A percentile compares a stretch with the other conserved stretches of the same genome.
These are phyloP conservation scores for Meriones psammophilus DNA, from an alignment of 2,797 vertebrate species.

Conservation along the genomic window DNA sequence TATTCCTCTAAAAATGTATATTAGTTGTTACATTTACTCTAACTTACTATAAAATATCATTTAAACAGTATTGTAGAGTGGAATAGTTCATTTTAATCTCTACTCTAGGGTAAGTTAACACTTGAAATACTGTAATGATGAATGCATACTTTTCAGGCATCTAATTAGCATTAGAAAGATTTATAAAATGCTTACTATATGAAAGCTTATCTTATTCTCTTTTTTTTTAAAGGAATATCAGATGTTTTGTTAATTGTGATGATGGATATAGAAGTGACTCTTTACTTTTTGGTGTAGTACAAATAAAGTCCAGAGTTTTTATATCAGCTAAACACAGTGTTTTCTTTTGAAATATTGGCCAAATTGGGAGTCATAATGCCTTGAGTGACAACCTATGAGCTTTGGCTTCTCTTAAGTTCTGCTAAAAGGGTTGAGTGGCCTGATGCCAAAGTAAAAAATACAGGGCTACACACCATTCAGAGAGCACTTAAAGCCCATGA, in stretches of 20 bases:
- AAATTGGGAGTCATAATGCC: neutral
- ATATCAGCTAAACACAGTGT: neutral
- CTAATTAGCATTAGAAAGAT: constrained; percentile 56
- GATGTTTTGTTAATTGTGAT: constrained; percentile 40
- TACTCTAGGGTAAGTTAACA: constrained; percentile 14
- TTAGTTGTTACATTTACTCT: constrained; percentile 19
- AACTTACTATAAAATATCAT: constrained; percentile 55
- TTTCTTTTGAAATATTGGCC: neutral
- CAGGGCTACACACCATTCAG: neutral
- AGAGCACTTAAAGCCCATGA: neutral
- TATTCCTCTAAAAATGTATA: neutral
- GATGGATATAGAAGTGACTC: neutral
- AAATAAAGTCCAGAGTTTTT: neutral
- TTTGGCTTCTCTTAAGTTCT: neutral
- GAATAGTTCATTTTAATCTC: constrained; percentile 7
- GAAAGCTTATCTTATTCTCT: constrained; percentile 34
- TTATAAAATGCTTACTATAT: neutral
- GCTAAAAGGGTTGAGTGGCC: neutral
- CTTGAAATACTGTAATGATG: constrained; percentile 46
- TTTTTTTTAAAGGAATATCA: neutral
- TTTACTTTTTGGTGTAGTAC: neutral
- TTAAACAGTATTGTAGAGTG: neutral
- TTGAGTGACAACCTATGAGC: neutral
- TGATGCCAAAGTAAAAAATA: neutral
- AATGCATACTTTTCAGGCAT: neutral